Evolutionary conservation across 53 echinoderm and acorn worm species (phyloP), one percentile per base, ranked within the genome.

Genomic region (Holothuria leucospilota): DNA sequence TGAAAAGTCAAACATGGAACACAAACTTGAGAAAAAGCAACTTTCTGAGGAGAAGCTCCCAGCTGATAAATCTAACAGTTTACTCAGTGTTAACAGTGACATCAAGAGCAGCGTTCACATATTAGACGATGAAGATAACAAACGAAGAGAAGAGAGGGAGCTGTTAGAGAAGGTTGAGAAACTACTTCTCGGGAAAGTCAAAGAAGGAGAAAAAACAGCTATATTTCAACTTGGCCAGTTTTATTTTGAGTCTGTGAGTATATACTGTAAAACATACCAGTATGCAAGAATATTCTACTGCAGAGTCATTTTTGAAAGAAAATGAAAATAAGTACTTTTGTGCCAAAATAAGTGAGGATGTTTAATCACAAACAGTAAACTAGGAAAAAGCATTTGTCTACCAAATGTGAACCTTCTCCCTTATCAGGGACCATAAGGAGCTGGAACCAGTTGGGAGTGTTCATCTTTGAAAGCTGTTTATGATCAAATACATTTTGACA

Each of bases 141-240:
- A 93, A 79, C 88, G 88, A 14, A 67, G 82, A 80, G 91, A 92
- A 42, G 88, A 95, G 64, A 69, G 68, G 68, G 97, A 97, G 67
- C 88, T 97, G 18, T 89, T 89, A 65, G 90, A 97, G 68, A 89
- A 88, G 73, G 95, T 97, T 16, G 97, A 97, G 73, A 84, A 85
- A 42, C 90, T 97, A 23, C 84, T 97, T 7, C 62, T 95, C 62
- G 87, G 63, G 24, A 95, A 97, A 81, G 89, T 97, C 38, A 88
- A 93, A 79, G 86, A 91, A 25, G 97, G 90, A 7, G 95, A 97
- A 59, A 83, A 75, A 72, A 85, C 86, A 26, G 97, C 97, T 20
- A 84, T 90, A 2, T 97, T 97, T 62, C 98, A 97, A 84, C 93
- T 97, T 27, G 98, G 85, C 51, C 98, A 97, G 77, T 97, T 97